These are phyloP conservation scores for Nannoperca australis DNA, from an alignment of 2,797 vertebrate genomes.

Conservation along the genomic window DNA sequence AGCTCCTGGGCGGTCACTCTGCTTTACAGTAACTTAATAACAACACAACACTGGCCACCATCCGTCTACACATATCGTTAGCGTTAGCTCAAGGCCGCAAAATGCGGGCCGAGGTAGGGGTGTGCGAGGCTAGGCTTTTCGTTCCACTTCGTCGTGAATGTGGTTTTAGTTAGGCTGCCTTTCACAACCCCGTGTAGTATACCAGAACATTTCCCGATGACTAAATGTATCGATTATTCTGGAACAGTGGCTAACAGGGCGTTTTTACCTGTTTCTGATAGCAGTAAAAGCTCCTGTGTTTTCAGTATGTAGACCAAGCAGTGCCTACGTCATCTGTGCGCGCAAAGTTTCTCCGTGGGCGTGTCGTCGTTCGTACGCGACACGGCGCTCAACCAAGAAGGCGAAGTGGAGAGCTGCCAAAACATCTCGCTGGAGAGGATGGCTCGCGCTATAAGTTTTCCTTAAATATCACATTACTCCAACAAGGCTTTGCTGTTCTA, in stretches of 20 bases:
- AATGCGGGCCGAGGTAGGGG: slow-evolving; percentile 43
- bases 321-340: slow-evolving; percentile 50
- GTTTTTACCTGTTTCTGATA: slow-evolving; percentile 67
- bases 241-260: fast-evolving
- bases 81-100: slow-evolving; percentile 75
- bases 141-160: not conserved
- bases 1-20: fast-evolving
- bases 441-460: slow-evolving; percentile 26
- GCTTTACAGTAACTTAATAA: fast-evolving
- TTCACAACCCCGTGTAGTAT: fast-evolving
- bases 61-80: slow-evolving; percentile 1
- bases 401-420: slow-evolving; percentile 41
- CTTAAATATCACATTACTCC: not conserved
- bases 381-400: slow-evolving; percentile 10
- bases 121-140: slow-evolving; percentile 5
- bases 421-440: slow-evolving; percentile 53
- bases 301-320: slow-evolving; percentile 17
- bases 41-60: not conserved
- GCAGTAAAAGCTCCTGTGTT: slow-evolving; percentile 50
- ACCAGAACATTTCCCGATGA: fast-evolving
- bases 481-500: not conserved
- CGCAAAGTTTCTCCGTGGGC: slow-evolving; percentile 13
- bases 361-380: slow-evolving; percentile 55
- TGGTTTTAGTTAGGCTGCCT: not conserved
- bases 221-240: fast-evolving